phyloP scores from a whole-genome alignment of 2,797 vertebrate species.

The Gallinago solitaria region DNA sequence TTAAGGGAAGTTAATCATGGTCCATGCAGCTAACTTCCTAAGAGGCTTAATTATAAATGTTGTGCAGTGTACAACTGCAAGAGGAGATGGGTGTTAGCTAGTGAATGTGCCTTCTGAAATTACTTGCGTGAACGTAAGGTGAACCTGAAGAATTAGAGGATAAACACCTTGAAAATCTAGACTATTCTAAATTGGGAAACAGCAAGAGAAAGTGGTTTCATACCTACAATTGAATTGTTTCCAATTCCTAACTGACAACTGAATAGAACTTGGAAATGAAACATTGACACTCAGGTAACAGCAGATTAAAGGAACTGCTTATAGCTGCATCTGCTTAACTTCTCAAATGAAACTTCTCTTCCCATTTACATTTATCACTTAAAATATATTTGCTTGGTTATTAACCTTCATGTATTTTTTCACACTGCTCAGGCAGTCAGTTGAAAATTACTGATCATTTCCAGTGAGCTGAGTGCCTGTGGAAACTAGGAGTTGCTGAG shows the following conservation, averaged over 20 bases:
- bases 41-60: conserved; percentile 66
- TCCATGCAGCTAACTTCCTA: conserved; percentile 17
- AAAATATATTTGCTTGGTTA: conserved; percentile 5
- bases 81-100: conserved; percentile 6
- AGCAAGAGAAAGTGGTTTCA: neutral
- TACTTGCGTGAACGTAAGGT: neutral
- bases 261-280: conserved; percentile 4
- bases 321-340: conserved; percentile 7
- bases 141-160: neutral
- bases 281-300: neutral
- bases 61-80: neutral
- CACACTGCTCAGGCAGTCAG: neutral
- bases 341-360: conserved; percentile 8
- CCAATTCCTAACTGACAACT: neutral
- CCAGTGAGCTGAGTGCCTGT: neutral
- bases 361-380: neutral
- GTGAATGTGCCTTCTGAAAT: conserved; percentile 36
- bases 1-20: conserved; percentile 44
- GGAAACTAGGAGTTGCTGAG: neutral
- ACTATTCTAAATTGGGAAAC: neutral
- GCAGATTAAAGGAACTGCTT: neutral
- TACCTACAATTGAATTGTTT: neutral
- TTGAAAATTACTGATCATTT: conserved; percentile 12
- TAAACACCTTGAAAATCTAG: conserved; percentile 4
- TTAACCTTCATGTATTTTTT: neutral